A percentile compares a stretch with the other conserved stretches of the same genome.
These are phyloP conservation scores for Pseudocheirus occidentalis DNA, from an alignment of 2,797 vertebrate species.

Conservation along the genomic window DNA sequence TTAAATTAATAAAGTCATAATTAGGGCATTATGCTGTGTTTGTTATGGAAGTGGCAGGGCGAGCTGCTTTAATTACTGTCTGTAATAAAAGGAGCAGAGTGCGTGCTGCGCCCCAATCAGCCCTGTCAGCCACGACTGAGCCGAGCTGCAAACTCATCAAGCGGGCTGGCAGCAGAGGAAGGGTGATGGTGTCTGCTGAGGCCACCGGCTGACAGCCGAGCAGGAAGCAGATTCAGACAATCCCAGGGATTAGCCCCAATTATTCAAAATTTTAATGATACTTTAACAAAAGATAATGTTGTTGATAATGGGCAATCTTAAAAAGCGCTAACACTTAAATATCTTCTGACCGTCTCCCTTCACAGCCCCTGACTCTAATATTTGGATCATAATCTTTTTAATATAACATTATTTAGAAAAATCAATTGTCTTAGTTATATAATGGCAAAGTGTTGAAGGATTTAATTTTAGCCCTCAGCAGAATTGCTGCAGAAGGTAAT, in stretches of 20 bases:
- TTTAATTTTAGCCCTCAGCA: slow-evolving; percentile 87
- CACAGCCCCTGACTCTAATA: slow-evolving; percentile 85
- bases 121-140: slow-evolving; percentile 89
- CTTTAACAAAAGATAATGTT: slow-evolving; percentile 84
- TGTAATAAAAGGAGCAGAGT: slow-evolving; percentile 98
- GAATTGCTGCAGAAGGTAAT: slow-evolving; percentile 85
- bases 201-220: slow-evolving; percentile 81
- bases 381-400: slow-evolving; percentile 86
- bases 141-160: slow-evolving; percentile 87
- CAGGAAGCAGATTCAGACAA: slow-evolving; percentile 83
- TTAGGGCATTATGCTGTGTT: slow-evolving; percentile 99
- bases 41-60: slow-evolving; percentile 99
- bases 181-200: slow-evolving; percentile 82
- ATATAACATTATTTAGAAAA: slow-evolving; percentile 88
- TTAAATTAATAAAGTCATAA: slow-evolving; percentile 98
- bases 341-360: slow-evolving; percentile 85
- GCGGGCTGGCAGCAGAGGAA: slow-evolving; percentile 83
- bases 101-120: slow-evolving; percentile 90
- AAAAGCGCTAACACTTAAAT: slow-evolving; percentile 81
- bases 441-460: slow-evolving; percentile 84
- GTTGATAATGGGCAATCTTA: slow-evolving; percentile 84
- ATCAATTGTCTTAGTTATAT: slow-evolving; percentile 88
- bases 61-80: slow-evolving; percentile 99
- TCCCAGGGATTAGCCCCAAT: slow-evolving; percentile 85
- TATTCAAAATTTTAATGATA: slow-evolving; percentile 86